These are phyloP conservation scores for Danio kyathit DNA, from an alignment of 2,797 vertebrate species.

Conservation along the genomic window DNA sequence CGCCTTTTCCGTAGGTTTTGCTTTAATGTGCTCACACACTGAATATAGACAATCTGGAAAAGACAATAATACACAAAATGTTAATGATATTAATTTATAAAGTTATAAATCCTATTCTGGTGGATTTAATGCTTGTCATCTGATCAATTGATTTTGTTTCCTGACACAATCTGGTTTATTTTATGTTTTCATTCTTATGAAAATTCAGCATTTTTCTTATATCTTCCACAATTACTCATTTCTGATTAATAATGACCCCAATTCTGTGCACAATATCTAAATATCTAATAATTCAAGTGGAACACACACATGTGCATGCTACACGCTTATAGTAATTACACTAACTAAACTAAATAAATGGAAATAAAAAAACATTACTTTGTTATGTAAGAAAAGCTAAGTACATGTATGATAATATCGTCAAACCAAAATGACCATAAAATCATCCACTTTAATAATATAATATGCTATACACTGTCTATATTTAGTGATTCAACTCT, in stretches of 20 bases:
- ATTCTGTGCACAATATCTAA: neutral
- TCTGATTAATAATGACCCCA: neutral
- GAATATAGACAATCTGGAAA: neutral
- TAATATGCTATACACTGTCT: no score
- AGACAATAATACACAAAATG: neutral
- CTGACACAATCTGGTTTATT: no score
- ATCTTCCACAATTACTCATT: neutral
- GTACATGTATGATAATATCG: no score
- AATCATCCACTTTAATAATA: no score
- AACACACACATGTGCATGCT: neutral
- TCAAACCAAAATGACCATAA: no score
- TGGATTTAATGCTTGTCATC: no score
- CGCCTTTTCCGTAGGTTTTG: constrained; percentile 26
- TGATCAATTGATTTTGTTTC: no score
- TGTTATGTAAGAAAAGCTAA: no score
- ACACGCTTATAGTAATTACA: no score
- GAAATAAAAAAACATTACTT: no score
- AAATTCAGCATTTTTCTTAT: neutral
- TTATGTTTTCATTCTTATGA: neutral
- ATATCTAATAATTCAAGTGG: neutral
- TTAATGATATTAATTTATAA: neutral
- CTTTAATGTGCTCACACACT: neutral
- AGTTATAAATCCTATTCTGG: neutral
- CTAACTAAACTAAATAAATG: no score
- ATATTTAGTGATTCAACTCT: no score